Base-by-base conservation (phyloP, 2,888 invertebrate genomes). In the Dyspetes luteomarginatus region DNA sequence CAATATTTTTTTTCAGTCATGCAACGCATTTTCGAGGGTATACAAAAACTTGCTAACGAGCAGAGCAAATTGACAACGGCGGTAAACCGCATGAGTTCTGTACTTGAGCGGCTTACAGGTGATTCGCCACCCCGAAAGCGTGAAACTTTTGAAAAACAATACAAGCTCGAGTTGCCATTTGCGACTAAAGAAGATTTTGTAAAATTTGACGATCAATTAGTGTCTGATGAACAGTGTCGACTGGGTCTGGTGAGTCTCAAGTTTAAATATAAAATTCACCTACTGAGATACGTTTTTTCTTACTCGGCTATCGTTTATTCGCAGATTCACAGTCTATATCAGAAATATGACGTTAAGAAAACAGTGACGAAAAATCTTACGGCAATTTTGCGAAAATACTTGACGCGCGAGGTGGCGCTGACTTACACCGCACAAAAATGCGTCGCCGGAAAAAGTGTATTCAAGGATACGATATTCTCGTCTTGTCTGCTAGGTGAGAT, bases 341-440 rank as follows among this genome's bases (percentile, higher is more conserved):
- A 74, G 17, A 74, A 74, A 2, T 74, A 74, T 48, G 74, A 74
- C 36, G 30, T 56, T 9, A 74, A 58, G 28, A 74, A 67, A 48
- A 55, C 74, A 0, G 30, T 74, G 26, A 74, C 74, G 36, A 74
- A 74, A 9, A 74, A 74, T 12, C 30, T 74, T 24, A 65, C 65
- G n/a, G 45, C 36, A 9, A 48, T 74, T 67, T 30, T 74, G 36
- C 15, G 74, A 26, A 74, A 74, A 48, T 74, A 48, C 28, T 19
- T 74, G 48, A 74, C 56, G 5, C 56, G 74, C 3, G 65, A 74
- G n/a, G 52, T 74, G 3, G 74, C 74, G 52, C 19, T 58, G 36
- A 22, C 56, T n/a, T 74, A 74, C n/a, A 74, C 74, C 12, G 74
- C 74, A 30, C 74, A 74, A 65, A 74, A 74, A 36, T 45, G 26